These are phyloP conservation scores for Sinocyclocheilus anshuiensis DNA, from an alignment of 2,113 vertebrate species.

Conservation along the genomic window DNA sequence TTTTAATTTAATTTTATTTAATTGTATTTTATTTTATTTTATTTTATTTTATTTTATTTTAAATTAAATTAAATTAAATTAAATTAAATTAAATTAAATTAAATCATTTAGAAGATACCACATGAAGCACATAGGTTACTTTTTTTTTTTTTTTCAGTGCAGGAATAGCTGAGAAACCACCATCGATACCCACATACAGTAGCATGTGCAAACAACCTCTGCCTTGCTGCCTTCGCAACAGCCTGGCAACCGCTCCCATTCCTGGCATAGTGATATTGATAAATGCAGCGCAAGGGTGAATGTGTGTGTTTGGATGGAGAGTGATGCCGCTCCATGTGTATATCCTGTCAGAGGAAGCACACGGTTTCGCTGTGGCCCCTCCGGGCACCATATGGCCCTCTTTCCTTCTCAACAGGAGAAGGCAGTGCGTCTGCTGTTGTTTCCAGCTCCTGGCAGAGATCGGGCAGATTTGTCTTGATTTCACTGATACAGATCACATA, in stretches of 20 bases:
- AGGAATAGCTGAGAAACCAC: neutral
- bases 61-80: too few species aligned
- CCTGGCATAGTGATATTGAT: neutral
- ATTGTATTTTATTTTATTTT: too few species aligned
- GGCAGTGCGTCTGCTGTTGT: slow-evolving; percentile 23
- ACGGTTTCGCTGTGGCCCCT: slow-evolving; percentile 30
- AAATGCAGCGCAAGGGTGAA: neutral
- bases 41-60: too few species aligned
- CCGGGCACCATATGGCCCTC: slow-evolving; percentile 54
- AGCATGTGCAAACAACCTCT: neutral
- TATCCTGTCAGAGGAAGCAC: slow-evolving; percentile 54
- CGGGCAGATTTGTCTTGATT: slow-evolving; percentile 42
- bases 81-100: too few species aligned
- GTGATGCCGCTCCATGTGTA: neutral
- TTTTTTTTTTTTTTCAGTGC: too few species aligned
- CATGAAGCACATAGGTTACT: too few species aligned
- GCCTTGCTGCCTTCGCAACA: neutral
- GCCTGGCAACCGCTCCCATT: neutral
- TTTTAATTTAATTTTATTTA: too few species aligned
- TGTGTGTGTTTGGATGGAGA: slow-evolving; percentile 16
- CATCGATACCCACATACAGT: neutral
- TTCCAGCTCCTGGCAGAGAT: slow-evolving; percentile 24
- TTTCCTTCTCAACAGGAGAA: slow-evolving; percentile 18
- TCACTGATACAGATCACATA: slow-evolving; percentile 42
- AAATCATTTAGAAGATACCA: too few species aligned